Evolutionary conservation across 2,888 invertebrate species (phyloP), one percentile per base, ranked within the genome.

Genomic region (Epistrophella euchroma): DNA sequence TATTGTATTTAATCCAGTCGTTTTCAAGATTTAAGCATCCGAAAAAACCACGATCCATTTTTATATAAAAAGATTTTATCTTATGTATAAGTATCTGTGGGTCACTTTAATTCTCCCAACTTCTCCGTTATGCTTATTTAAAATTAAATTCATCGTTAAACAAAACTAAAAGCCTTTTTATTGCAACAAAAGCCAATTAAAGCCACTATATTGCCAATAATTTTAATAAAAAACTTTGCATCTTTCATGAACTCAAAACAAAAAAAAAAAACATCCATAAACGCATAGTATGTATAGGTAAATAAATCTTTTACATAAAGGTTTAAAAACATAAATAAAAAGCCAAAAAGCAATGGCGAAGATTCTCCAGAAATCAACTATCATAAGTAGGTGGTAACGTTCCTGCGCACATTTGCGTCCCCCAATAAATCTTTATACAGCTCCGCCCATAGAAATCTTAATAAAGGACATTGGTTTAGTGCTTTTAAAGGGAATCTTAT

Each of bases 361-460:
- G n/a, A 19, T 47, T 52, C n/a, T 17, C 22, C 40, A 64, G 50
- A 58, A 64, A 56, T 50, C 35, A 72, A 25, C 19, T 19, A 62
- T 35, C 32, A 11, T 4, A n/a, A 5, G 80, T 74, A 88, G 91
- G 89, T 88, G 89, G 73, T 85, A 64, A 80, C 88, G 88, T 88
- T 88, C 75, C 87, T 90, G 91, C 90, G 91, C 90, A 88, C 4
- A 35, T 4, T 87, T n/a, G n/a, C n/a, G 11, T 43, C 47, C 17
- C 15, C 40, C 4, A 25, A 40, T 5, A 9, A 32, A 70, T 60
- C 70, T 56, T 25, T 45, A 19, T n/a, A 35, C 32, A 28, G 35
- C 85, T 77, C 85, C 81, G 71, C 82, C 87, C 56, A 60, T 25
- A 88, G 11, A 15, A 15, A 77, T 68, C 11, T 17, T 17, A 28